Percentiles rank a stretch among this genome's conserved stretches.
phyloP scores from a whole-genome alignment of 2,113 vertebrate genomes.

The Lontra canadensis region DNA sequence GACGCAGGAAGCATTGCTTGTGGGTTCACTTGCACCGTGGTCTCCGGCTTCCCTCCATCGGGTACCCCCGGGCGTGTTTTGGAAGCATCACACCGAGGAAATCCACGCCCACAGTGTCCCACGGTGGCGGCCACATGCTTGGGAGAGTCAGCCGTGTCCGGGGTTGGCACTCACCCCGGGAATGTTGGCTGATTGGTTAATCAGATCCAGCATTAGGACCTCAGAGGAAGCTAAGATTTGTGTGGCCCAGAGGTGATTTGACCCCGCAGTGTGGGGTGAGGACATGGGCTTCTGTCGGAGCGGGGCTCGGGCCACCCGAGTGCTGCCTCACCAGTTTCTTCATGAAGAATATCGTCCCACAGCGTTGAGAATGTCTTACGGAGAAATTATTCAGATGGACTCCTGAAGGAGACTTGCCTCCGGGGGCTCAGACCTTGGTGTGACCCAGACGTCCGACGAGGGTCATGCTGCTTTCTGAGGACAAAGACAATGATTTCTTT shows the following conservation, averaged over 20 bases:
- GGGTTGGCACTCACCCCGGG: background rate
- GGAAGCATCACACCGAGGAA: background rate
- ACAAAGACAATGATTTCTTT: conserved; percentile 32
- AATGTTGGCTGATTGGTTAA: background rate
- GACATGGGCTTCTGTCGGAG: background rate
- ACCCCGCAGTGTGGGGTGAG: background rate
- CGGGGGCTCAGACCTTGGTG: background rate
- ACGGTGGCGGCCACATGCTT: background rate
- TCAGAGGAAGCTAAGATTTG: background rate
- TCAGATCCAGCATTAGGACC: background rate
- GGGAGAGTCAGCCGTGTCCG: background rate
- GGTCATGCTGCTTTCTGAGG: conserved; percentile 34
- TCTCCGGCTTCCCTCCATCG: background rate
- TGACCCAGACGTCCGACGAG: conserved; percentile 18
- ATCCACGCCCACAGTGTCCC: background rate
- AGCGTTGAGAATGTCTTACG: background rate
- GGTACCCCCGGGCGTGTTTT: background rate
- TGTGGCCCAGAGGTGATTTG: background rate
- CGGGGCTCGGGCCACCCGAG: background rate
- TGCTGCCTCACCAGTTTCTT: background rate
- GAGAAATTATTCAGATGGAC: background rate
- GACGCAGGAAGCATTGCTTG: background rate
- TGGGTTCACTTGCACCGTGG: background rate
- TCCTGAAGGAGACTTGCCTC: background rate
- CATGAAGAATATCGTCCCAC: background rate